phyloP scores from a whole-genome alignment of 1,140 invertebrate species.

The Sminthurides bifidus region DNA sequence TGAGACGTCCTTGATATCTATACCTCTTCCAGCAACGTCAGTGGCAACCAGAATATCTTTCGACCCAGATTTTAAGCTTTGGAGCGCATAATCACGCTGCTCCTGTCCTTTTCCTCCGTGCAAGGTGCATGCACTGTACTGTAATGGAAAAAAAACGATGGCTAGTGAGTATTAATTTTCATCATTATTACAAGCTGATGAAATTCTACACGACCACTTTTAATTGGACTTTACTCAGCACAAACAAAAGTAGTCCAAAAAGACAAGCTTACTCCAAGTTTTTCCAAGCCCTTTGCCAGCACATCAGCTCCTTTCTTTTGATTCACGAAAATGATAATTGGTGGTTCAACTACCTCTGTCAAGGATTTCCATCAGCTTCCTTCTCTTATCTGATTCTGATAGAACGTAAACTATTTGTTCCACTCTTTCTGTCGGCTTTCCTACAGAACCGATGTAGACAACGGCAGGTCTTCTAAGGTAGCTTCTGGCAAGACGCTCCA shows the following conservation, averaged over 20 bases:
- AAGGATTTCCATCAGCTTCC: conserved; percentile 75
- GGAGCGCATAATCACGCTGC: conserved; percentile 94
- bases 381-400: conserved; percentile 83
- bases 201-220: background rate
- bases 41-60: conserved; percentile 99
- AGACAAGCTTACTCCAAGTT: conserved; percentile 61
- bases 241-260: background rate
- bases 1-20: conserved; percentile 98
- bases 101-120: conserved; percentile 99
- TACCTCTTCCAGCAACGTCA: conserved; percentile 99
- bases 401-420: conserved; percentile 97
- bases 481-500: conserved; percentile 87
- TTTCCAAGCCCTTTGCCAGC: conserved; percentile 90
- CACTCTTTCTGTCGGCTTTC: conserved; percentile 93
- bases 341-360: conserved; percentile 80
- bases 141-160: conserved; percentile 21
- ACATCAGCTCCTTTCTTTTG: conserved; percentile 99
- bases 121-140: conserved; percentile 88
- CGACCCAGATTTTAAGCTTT: conserved; percentile 80
- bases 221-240: background rate
- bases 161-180: no score
- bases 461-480: conserved; percentile 92
- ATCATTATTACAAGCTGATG: no score
- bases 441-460: conserved; percentile 96
- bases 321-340: conserved; percentile 99